phyloP scores from a whole-genome alignment of 2,888 invertebrate genomes.

The Plebejus argus region DNA sequence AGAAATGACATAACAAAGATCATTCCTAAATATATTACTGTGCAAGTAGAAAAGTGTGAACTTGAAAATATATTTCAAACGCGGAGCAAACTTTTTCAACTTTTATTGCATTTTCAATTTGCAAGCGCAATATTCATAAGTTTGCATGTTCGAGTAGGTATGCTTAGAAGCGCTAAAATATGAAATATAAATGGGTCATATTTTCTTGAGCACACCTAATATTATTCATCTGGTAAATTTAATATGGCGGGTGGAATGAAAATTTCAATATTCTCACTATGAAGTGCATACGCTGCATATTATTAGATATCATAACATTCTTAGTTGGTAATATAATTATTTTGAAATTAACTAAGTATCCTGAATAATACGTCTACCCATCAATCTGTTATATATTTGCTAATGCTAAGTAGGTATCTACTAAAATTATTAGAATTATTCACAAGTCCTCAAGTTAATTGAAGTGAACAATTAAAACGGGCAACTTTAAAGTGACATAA shows the following conservation, averaged over 20 bases:
- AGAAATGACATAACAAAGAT: background rate
- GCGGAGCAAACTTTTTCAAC: background rate
- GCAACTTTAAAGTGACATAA: background rate
- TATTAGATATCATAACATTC: background rate
- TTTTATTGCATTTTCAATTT: conserved; percentile 8
- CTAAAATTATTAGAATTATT: background rate
- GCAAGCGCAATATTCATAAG: background rate
- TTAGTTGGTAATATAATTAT: background rate
- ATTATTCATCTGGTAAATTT: conserved; percentile 18
- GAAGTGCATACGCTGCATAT: background rate
- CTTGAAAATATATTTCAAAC: background rate
- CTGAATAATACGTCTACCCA: no score
- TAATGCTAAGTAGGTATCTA: background rate
- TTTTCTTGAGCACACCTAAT: conserved; percentile 10
- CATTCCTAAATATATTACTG: background rate
- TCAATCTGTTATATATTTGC: background rate
- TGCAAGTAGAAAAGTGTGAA: background rate
- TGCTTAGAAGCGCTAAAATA: conserved; percentile 5
- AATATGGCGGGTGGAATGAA: conserved; percentile 8
- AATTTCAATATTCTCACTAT: background rate
- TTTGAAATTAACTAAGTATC: no score
- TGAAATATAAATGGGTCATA: conserved; percentile 16
- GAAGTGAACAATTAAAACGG: conserved; percentile 9
- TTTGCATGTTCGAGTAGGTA: background rate
- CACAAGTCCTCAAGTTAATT: background rate